These are phyloP conservation scores for Hyperoplus immaculatus DNA, from an alignment of 2,797 vertebrate species.

Conservation along the genomic window DNA sequence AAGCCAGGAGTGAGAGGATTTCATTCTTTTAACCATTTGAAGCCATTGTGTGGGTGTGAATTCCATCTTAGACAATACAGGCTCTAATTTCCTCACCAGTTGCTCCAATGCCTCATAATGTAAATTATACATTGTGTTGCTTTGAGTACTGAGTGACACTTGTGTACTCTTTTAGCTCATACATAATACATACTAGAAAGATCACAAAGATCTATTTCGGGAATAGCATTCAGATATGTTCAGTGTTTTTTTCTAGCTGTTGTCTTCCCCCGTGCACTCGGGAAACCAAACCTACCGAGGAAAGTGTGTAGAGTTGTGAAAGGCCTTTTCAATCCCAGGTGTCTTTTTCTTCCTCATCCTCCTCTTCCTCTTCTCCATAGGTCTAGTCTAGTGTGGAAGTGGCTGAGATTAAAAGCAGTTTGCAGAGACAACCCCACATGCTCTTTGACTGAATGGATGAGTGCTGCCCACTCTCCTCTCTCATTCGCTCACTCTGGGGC, in stretches of 20 bases:
- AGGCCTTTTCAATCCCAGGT: too few relatives aligned
- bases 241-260: too few relatives aligned
- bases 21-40: too few relatives aligned
- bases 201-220: too few relatives aligned
- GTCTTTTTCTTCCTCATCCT: conserved; percentile 24
- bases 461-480: conserved; percentile 71
- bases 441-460: conserved; percentile 80
- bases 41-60: background rate
- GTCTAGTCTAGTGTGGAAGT: conserved; percentile 63
- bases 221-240: too few relatives aligned
- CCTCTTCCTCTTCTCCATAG: conserved; percentile 33
- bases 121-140: background rate
- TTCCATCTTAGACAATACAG: background rate
- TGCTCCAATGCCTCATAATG: background rate
- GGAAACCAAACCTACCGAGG: conserved; percentile 7
- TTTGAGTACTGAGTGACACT: background rate
- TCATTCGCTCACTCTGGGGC: conserved; percentile 82
- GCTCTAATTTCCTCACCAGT: background rate
- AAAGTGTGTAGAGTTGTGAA: conserved; percentile 3
- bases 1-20: too few relatives aligned
- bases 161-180: too few relatives aligned
- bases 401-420: conserved; percentile 74
- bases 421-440: conserved; percentile 52
- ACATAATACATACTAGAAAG: too few relatives aligned
- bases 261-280: too few relatives aligned